A percentile compares a stretch with the other conserved stretches of the same genome.
phyloP scores from a whole-genome alignment of 2,113 vertebrate species.

The Capreolus pygargus region DNA sequence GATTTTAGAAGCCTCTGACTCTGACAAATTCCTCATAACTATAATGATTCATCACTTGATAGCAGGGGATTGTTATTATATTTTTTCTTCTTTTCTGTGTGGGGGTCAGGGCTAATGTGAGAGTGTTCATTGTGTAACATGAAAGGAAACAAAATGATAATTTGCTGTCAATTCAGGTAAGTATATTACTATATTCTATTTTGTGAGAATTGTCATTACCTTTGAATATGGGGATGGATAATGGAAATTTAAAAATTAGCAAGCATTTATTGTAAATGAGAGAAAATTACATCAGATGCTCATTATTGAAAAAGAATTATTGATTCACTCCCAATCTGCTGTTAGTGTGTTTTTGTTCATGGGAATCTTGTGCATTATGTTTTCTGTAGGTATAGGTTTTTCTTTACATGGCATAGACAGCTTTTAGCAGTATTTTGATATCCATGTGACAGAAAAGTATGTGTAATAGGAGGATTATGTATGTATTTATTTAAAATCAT shows the following conservation, averaged over 20 bases:
- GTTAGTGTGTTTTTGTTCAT: neutral
- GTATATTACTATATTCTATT: neutral
- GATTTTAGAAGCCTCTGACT: neutral
- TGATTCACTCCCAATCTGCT: neutral
- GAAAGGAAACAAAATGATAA: neutral
- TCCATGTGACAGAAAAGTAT: neutral
- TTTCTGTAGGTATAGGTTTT: neutral
- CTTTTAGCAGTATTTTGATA: neutral
- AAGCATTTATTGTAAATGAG: neutral
- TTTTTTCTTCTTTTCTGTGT: neutral
- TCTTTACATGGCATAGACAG: neutral
- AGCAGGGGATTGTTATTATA: too few species aligned
- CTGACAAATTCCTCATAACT: neutral
- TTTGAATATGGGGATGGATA: neutral
- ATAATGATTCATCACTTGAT: neutral
- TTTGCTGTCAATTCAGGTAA: neutral
- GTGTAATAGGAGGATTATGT: neutral
- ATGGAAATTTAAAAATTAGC: neutral
- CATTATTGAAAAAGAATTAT: neutral
- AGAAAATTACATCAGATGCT: neutral
- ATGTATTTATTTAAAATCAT: slow-evolving; percentile 28
- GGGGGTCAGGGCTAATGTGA: neutral
- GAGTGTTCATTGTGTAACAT: neutral
- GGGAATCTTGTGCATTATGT: neutral
- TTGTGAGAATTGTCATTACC: neutral